These are phyloP conservation scores for Oscheius myriophilus DNA, from an alignment of 2,888 invertebrate genomes.

Conservation along the genomic window DNA sequence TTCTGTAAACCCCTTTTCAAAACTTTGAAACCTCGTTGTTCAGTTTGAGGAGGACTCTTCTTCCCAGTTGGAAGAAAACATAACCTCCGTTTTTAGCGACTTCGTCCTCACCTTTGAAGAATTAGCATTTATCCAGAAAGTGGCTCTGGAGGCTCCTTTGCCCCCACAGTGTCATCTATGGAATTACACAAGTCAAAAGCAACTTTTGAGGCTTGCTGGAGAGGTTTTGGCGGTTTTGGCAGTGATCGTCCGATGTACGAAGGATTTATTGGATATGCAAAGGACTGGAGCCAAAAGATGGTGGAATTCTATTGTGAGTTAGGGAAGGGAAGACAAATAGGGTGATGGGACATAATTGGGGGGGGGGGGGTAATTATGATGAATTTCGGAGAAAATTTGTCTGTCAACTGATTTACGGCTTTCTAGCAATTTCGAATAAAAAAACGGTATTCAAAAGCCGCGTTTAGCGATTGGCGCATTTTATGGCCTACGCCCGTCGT, in stretches of 20 bases:
- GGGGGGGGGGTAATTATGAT: too few species aligned
- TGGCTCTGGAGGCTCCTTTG: constrained; percentile 16
- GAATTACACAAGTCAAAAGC: constrained; percentile 43
- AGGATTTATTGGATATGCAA: constrained; percentile 52
- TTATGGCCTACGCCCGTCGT: too few species aligned
- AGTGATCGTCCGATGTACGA: constrained; percentile 45
- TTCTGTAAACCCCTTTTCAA: constrained; percentile 26
- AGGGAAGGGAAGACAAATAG: too few species aligned
- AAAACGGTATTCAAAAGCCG: too few species aligned
- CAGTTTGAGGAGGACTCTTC: background rate
- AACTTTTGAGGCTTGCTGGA: constrained; percentile 45
- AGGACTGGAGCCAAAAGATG: constrained; percentile 54
- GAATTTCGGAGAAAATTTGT: too few species aligned
- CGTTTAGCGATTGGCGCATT: too few species aligned
- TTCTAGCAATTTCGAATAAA: too few species aligned
- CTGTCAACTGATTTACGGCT: too few species aligned
- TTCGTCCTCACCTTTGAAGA: constrained; percentile 30
- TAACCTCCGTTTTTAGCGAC: constrained; percentile 16
- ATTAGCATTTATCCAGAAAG: constrained; percentile 27
- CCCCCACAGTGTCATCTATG: constrained; percentile 54
- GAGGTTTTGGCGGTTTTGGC: constrained; percentile 52
- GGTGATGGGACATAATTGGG: too few species aligned
- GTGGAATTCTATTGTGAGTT: constrained; percentile 53
- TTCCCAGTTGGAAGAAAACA: background rate
- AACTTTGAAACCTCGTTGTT: background rate